These are phyloP conservation scores for Synanthedon tipuliformis DNA, from an alignment of 2,888 invertebrate genomes.

Conservation along the genomic window DNA sequence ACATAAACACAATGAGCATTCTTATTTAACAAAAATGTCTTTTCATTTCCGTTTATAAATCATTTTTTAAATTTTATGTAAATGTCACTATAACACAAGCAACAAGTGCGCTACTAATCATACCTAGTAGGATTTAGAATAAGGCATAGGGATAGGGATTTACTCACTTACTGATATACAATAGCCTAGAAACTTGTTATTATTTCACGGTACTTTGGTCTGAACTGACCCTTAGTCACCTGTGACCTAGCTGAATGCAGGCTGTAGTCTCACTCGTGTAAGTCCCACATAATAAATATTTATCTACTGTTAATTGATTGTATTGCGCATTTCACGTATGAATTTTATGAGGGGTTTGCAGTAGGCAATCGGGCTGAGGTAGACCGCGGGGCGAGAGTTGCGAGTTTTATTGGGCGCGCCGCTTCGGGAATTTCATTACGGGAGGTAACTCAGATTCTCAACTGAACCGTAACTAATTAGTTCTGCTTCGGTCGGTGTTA, in stretches of 20 bases:
- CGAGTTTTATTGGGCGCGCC: slow-evolving; percentile 9
- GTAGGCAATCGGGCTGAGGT: not conserved
- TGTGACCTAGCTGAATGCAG: no score
- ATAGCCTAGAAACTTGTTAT: no score
- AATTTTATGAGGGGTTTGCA: not conserved
- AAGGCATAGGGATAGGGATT: not conserved
- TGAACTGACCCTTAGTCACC: no score
- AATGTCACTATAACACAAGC: not conserved
- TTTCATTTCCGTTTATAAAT: no score
- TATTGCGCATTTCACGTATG: not conserved
- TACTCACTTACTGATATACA: not conserved
- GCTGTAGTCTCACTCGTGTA: not conserved
- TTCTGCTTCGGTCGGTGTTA: slow-evolving; percentile 24
- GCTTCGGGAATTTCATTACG: slow-evolving; percentile 38
- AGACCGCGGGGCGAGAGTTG: slow-evolving; percentile 1
- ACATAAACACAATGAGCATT: no score
- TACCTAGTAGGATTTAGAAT: not conserved
- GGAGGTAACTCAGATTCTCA: slow-evolving; percentile 26
- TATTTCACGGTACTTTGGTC: no score
- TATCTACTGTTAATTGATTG: not conserved
- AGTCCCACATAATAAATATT: not conserved
- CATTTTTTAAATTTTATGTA: not conserved
- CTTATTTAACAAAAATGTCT: no score
- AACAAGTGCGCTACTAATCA: not conserved
- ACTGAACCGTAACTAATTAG: slow-evolving; percentile 38